These are phyloP conservation scores for Bombylius discolor DNA, from an alignment of 2,888 invertebrate species.

Conservation along the genomic window DNA sequence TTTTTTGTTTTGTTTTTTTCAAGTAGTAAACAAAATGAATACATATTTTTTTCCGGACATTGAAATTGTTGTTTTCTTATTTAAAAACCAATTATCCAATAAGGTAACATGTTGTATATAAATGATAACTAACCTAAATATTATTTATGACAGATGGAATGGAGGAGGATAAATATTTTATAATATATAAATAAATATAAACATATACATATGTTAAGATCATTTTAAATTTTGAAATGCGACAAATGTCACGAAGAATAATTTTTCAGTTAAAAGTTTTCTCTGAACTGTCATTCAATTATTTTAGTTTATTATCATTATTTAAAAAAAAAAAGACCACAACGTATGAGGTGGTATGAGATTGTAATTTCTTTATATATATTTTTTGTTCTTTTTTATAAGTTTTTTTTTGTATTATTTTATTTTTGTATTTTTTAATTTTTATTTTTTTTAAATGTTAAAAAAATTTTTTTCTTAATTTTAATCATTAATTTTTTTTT, in stretches of 20 bases:
- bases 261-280: constrained; percentile 6
- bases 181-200: background rate
- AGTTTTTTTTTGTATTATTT: too few species aligned
- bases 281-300: constrained; percentile 7
- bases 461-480: too few species aligned
- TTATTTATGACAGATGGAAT: background rate
- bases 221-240: background rate
- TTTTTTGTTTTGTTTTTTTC: too few species aligned
- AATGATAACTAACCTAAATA: constrained; percentile 3
- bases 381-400: too few species aligned
- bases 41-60: too few species aligned
- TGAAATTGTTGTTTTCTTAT: background rate
- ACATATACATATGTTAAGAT: background rate
- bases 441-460: too few species aligned
- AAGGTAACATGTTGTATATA: background rate
- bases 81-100: constrained; percentile 6
- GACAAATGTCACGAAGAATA: constrained; percentile 1
- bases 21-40: too few species aligned
- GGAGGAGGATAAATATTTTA: background rate
- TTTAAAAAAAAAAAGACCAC: background rate
- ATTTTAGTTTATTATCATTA: constrained; percentile 4
- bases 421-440: too few species aligned
- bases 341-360: background rate
- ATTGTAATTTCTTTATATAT: too few species aligned
- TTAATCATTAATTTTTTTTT: too few species aligned